Base-by-base conservation (phyloP, 2,888 invertebrate genomes). In the Stenodera caucasica region DNA sequence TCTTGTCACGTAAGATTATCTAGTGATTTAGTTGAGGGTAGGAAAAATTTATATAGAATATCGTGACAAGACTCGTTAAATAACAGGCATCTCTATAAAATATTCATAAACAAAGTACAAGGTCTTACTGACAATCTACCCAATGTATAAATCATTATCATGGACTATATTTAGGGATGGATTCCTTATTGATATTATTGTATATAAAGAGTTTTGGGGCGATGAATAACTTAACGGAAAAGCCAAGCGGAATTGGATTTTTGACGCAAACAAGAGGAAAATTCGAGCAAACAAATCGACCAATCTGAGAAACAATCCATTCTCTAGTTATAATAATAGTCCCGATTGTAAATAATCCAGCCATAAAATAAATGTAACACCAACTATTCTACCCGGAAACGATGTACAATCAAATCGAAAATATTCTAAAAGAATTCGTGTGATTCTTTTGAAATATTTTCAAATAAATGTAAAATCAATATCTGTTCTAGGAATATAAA, bases 311-410 rank as follows among this genome's bases (percentile, higher is more conserved):
- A 63, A 63, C 59, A 63, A 63, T 63, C 59, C 59, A 58, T 45
- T 60, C n/a, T n/a, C n/a, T n/a, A n/a, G n/a, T n/a, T n/a, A n/a
- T n/a, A n/a, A n/a, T n/a, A n/a, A n/a, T n/a, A n/a, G n/a, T n/a
- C n/a, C n/a, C n/a, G n/a, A n/a, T 61, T 58, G 58, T 63, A 59
- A 57, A 63, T 56, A 52, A 55, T 53, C 49, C 55, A 53, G 33
- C 55, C 62, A 49, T 54, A 40, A 14, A 58, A 56, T 60, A 32
- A 63, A 59, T 63, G 62, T 63, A 63, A 63, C 59, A 63, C 62
- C 62, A 63, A 57, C 37, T 49, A 53, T 49, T 14, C n/a, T n/a
- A 62, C 40, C 50, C 37, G 23, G 33, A 45, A 60, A 50, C n/a
- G n/a, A 35, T 62, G 58, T 62, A 58, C 62, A 63, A 63, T 63